A percentile compares a stretch with the other conserved stretches of the same genome.
phyloP scores from a whole-genome alignment of 1,140 invertebrate species.

The Harlomillsia oculata region DNA sequence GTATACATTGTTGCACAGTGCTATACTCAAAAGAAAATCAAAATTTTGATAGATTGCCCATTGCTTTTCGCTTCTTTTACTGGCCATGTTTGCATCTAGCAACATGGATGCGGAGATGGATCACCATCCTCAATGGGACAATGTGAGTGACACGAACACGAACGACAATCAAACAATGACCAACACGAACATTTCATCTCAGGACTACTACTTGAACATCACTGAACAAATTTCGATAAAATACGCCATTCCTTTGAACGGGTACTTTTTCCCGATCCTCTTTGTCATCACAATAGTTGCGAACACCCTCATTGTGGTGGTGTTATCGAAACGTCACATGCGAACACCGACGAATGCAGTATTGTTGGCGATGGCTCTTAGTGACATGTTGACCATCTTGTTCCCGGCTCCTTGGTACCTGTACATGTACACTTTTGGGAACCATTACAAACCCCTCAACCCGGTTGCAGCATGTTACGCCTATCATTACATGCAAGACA shows the following conservation, averaged over 20 bases:
- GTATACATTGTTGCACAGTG: no score
- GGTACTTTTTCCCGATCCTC: conserved; percentile 71
- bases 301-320: conserved; percentile 66
- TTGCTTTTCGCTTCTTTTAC: no score
- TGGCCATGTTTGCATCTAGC: no score
- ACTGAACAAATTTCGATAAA: conserved; percentile 55
- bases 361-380: conserved; percentile 74
- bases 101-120: no score
- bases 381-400: conserved; percentile 82
- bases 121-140: neutral
- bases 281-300: conserved; percentile 78
- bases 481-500: conserved; percentile 63
- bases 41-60: no score
- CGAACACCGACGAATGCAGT: conserved; percentile 59
- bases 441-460: conserved; percentile 65
- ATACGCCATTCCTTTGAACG: conserved; percentile 54
- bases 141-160: no score
- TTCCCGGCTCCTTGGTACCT: conserved; percentile 77
- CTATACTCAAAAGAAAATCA: no score
- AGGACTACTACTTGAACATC: conserved; percentile 45
- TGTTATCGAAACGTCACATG: conserved; percentile 54
- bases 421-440: conserved; percentile 82
- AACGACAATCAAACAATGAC: no score
- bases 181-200: neutral
- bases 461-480: conserved; percentile 64